Evolutionary conservation across 2,113 vertebrate species (phyloP), one percentile per base, ranked within the genome.

Genomic region (Python bivittatus): DNA sequence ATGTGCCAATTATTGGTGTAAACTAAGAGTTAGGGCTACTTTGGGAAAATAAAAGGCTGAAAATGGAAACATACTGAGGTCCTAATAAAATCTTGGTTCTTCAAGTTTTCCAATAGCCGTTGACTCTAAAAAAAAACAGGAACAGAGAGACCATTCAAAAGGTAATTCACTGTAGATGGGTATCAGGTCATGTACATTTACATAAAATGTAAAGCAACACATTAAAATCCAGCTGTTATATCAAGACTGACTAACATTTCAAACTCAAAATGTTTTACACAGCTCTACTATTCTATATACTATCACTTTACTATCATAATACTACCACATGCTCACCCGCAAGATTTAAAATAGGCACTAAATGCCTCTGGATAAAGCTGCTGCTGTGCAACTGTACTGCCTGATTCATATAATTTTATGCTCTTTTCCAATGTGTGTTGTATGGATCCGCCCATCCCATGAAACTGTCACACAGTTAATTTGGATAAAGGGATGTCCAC

Each of bases 61-160:
- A 68, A 88, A 93, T 25, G 2, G 0, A 95, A 93, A 97, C 95
- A 96, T 99, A 99, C 99, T 97, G 98, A 98, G 88, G 98, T 98
- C 97, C 98, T 99, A 94, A 99, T 98, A 94, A 97, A 98, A 92
- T 97, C 93, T 95, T 99, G 93, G 93, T 98, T 97, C 97, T 99
- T 99, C 88, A 99, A 95, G 95, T 97, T 97, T 95, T 98, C 98
- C 96, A 99, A 97, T 88, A 99, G 97, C 20, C 98, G 98, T 33
- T 99, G 98, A 96, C 98, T 99, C 99, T 99, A 95, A 27, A 96
- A 95, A 94, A 68, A 42, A 94, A 52, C 86, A 88, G 87, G 93
- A 22, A 15, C 92, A 2, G 92, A 0, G 9, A 86, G 4, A 58
- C 8, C 91, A 93, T 95, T 79, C 93, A 3, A 92, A 86, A 4